Evolutionary conservation across 2,888 invertebrate species (phyloP), one percentile per base, ranked within the genome.

Genomic region (Neoascia interrupta): DNA sequence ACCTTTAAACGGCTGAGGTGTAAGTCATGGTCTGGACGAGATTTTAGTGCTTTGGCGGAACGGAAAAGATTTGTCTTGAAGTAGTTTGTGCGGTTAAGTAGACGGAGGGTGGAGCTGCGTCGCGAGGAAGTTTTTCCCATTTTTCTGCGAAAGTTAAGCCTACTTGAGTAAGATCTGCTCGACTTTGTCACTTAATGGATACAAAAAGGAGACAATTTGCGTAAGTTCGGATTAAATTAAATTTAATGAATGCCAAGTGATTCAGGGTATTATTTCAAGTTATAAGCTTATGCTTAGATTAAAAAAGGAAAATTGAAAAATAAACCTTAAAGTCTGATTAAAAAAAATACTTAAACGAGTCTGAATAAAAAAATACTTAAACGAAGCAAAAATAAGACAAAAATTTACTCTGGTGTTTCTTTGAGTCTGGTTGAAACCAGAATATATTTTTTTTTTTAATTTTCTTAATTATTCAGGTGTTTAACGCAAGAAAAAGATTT

Each of bases 21-120:
- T 79, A 79, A 79, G 60, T 49, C 51, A 60, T 51, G 79, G 72
- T 66, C 64, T 79, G 66, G 66, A 61, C 54, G 72, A 66, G 72
- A 66, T 73, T 61, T 63, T 41, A 45, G 19, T 37, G 43, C 19
- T 69, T 54, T 51, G n/a, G 26, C 47, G 23, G 47, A 43, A 56
- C 63, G 11, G 51, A 43, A 63, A 18, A 56, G 49, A 41, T 28
- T 45, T 56, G 31, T 49, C 21, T 43, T 28, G 13, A 23, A 41
- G 49, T 47, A 53, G 54, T 63, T 63, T n/a, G n/a, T n/a, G 39
- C n/a, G 47, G 26, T 3, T 31, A 21, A 4, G 28, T 36, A 5
- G 45, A 31, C n/a, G 8, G 49, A 47, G 28, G 66, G 66, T 73
- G 36, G 41, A 19, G 39, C 16, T 19, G 19, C n/a, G 54, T 39